Base-by-base conservation (phyloP, 2,113 vertebrate species). In the Pygoscelis adeliae region DNA sequence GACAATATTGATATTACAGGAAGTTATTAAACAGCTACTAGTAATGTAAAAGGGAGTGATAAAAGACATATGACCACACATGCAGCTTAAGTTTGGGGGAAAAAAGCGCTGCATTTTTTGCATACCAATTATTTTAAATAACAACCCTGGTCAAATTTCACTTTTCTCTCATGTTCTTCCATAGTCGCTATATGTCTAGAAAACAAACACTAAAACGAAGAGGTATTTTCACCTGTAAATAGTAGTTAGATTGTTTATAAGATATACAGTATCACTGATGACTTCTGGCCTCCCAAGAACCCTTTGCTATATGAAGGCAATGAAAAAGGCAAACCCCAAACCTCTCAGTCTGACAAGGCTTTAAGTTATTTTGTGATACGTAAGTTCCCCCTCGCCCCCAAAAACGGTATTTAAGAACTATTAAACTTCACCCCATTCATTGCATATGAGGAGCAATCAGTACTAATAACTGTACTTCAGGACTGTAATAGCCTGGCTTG, bases 181-280 rank as follows among this genome's bases (percentile, higher is more conserved):
- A 38, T 3, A 61, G 27, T 29, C 15, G 32, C 82, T 47, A 4
- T 6, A 38, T 0, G 9, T 30, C 38, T 29, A 78, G 4, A 19
- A 63, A 77, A 38, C 5, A 49, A n/a, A 8, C 20, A 14, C 8
- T 18, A 67, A n/a, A 9, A 11, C 0, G 1, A 83, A 62, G 23
- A 46, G 14, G 3, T 65, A 62, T 80, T 94, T 84, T 73, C 67
- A 89, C 58, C 49, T 88, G 36, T 73, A 63, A 76, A 44, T 0
- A 27, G 17, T 1, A 82, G 14, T 19, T 26, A 32, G 18, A 22
- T 2, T 10, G n/a, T 46, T 30, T 38, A 9, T 29, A 50, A 66
- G 30, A 62, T 10, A 42, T 1, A 52, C 13, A 18, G 20, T 29
- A 46, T 13, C 30, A 8, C 13, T 22, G 19, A 36, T 1, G 18